phyloP scores from a whole-genome alignment of 2,888 invertebrate genomes.

The Caenorhabditis imperialis region DNA sequence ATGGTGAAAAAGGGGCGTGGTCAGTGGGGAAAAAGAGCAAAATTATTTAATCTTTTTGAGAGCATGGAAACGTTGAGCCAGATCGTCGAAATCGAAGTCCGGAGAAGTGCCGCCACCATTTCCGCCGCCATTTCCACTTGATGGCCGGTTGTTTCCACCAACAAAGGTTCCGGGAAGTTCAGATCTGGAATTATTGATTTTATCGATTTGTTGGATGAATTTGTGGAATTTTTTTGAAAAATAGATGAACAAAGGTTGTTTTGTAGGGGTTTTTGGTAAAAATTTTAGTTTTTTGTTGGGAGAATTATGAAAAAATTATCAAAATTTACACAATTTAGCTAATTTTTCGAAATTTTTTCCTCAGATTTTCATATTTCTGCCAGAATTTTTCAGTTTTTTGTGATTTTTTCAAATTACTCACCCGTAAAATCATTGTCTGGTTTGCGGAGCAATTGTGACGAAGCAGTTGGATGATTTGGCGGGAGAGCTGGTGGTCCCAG shows the following conservation, averaged over 20 bases:
- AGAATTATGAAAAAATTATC: too few relatives aligned
- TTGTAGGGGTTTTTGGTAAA: too few relatives aligned
- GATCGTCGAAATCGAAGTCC: too few relatives aligned
- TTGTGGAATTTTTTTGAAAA: not conserved
- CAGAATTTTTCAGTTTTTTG: too few relatives aligned
- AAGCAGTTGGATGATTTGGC: conserved; percentile 58
- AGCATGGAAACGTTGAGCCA: conserved; percentile 66
- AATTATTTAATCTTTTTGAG: conserved; percentile 66
- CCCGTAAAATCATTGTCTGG: conserved; percentile 55
- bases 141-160: conserved; percentile 20
- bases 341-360: too few relatives aligned
- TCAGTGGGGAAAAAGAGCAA: not conserved
- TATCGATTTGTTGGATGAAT: not conserved
- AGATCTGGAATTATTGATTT: conserved; percentile 52
- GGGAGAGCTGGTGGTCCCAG: conserved; percentile 30
- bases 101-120: conserved; percentile 6
- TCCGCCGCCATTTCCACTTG: conserved; percentile 19
- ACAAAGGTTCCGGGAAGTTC: conserved; percentile 69
- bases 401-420: conserved; percentile 17
- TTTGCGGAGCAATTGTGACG: conserved; percentile 57
- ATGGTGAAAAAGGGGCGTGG: not conserved
- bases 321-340: too few relatives aligned
- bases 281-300: too few relatives aligned
- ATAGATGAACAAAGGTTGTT: too few relatives aligned
- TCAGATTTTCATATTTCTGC: too few relatives aligned